Base-by-base conservation (phyloP, 1,140 invertebrate genomes). In the Bombus superbus region DNA sequence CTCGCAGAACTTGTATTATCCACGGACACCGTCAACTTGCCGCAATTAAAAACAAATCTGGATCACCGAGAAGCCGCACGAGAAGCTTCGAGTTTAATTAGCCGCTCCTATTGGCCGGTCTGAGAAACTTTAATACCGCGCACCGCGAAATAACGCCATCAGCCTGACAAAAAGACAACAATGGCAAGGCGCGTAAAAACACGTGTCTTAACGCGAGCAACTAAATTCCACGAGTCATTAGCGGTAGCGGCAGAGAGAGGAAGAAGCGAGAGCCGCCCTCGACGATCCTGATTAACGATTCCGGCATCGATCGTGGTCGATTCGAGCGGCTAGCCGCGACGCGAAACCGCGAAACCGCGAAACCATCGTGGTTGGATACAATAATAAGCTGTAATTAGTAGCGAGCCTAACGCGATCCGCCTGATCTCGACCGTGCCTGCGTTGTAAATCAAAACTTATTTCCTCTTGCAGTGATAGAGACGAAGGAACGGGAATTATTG, bases 311-410 rank as follows among this genome's bases (percentile, higher is more conserved):
- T 75, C 53, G n/a, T 47, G 40, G 28, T 32, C 35, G 47, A 53
- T 53, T 8, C 47, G 47, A 18, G 47, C 47, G 47, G 47, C 47
- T 53, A 40, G 32, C 69, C 35, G 47, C 79, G n/a, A 22, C 35
- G 47, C 40, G 32, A 75, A 82, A 75, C 28, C 71, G 47, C 40
- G 32, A 75, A 82, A 75, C 28, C 71, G 57, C 57, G 81, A 11
- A 62, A 40, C 42, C 69, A 28, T 62, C 38, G 38, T 13, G 71
- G 40, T n/a, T 11, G 32, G 69, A 62, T 44, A 72, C 79, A 73
- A 73, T 73, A 73, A 81, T 73, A 73, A 81, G 59, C 57, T 22
- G 76, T 88, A 88, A 89, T 89, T 89, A 88, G 68, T 38, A 77
- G 28, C 80, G 40, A 62, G 40, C 38, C 69, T 73, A 73, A 81